Conservation (phyloP, 2,113 vertebrate genomes). For the Heptranchias perlo region DNA sequence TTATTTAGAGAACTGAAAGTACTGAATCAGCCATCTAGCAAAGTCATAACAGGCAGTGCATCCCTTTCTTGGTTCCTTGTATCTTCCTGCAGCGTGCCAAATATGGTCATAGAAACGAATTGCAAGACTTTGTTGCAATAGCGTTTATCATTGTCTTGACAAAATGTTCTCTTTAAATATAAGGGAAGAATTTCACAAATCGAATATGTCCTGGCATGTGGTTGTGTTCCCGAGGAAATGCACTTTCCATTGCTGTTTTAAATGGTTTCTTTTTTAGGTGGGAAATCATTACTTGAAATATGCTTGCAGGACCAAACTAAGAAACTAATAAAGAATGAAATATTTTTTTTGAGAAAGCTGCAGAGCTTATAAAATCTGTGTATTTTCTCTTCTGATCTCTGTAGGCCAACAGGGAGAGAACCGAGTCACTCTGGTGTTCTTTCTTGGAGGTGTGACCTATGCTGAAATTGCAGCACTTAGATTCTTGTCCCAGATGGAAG, state of each 20-base stretch:
- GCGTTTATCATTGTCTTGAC: background rate
- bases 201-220: too few species aligned
- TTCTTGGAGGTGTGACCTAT: conserved; percentile 87
- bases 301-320: background rate
- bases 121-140: background rate
- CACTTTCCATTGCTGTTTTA: background rate
- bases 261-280: background rate
- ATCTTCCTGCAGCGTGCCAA: background rate
- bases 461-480: conserved; percentile 91
- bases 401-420: conserved; percentile 97
- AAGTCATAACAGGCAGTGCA: background rate
- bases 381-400: conserved; percentile 27
- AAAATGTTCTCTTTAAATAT: background rate
- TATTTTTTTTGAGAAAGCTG: background rate
- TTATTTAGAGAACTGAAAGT: background rate
- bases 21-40: background rate
- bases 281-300: background rate
- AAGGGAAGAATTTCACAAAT: background rate
- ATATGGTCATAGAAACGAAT: background rate
- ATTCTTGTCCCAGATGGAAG: conserved; percentile 94
- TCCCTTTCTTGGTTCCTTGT: background rate
- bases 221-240: background rate
- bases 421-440: conserved; percentile 86
- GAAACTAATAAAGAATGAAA: background rate
- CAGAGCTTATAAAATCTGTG: background rate